Conservation (phyloP, 2,888 invertebrate species). For the Megamerina dolium region DNA sequence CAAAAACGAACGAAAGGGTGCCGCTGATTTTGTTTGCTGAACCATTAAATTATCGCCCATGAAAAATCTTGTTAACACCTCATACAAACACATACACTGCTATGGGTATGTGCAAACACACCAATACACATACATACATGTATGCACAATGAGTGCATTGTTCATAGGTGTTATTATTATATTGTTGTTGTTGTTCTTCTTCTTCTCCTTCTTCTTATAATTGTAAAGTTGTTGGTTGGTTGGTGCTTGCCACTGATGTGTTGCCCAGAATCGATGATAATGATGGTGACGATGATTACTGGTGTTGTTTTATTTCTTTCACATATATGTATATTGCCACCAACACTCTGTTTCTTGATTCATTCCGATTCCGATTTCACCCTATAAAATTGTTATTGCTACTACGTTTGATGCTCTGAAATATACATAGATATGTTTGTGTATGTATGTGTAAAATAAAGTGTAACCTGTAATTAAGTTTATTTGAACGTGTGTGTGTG, state of each 20-base stretch:
- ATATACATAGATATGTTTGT: not conserved
- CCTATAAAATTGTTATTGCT: not conserved
- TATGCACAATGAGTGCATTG: not conserved
- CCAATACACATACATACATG: not conserved
- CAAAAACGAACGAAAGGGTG: conserved; percentile 4
- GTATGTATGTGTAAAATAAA: conserved; percentile 3
- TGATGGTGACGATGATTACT: not conserved
- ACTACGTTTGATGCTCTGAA: not conserved
- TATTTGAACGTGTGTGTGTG: not conserved
- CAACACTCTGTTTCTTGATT: not conserved
- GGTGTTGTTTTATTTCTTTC: not conserved
- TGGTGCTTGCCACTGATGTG: too few species aligned
- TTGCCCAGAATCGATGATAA: too few species aligned
- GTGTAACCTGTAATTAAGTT: conserved; percentile 13
- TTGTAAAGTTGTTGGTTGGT: too few species aligned
- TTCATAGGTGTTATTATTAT: not conserved
- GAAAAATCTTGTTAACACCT: conserved; percentile 34
- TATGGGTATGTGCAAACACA: not conserved
- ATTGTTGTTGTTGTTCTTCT: not conserved
- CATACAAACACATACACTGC: conserved; percentile 14
- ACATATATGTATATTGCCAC: not conserved
- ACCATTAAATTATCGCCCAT: conserved; percentile 33
- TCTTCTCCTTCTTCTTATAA: too few species aligned
- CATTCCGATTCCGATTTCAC: not conserved
- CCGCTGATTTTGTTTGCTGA: conserved; percentile 23